Base-by-base conservation (phyloP, 1,140 invertebrate species). In the Habropoda laboriosa region DNA sequence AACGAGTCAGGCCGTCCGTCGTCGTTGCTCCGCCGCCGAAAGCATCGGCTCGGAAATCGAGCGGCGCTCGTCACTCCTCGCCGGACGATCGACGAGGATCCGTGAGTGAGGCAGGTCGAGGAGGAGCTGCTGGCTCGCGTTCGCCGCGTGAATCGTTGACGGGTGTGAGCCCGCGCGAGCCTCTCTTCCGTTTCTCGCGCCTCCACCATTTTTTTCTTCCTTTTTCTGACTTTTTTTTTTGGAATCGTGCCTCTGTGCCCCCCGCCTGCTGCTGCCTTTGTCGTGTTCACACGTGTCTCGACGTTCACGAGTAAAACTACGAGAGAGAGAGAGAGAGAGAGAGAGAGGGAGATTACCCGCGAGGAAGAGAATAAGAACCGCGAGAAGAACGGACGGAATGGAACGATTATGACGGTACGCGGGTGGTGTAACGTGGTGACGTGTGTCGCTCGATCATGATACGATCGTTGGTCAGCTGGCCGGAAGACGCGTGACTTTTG, bases 361-460 rank as follows among this genome's bases (percentile, higher is more conserved):
- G n/a, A 30, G 18, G 32, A 16, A 13, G 2, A 13, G 16, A 0
- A 3, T 18, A 32, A 3, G 18, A 18, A 13, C 10, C 2, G 18
- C n/a, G 12, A 38, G 16, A 27, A 6, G 32, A n/a, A n/a, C n/a
- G n/a, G n/a, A n/a, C n/a, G n/a, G n/a, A n/a, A n/a, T n/a, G n/a
- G n/a, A n/a, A n/a, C n/a, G n/a, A 51, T 18, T 3, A 57, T 27
- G 60, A 49, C 51, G 55, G 60, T 57, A 63, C 32, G 64, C 57
- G 77, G 49, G 21, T 83, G 64, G 63, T 83, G 68, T 21, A 42
- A 30, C 77, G 49, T 42, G 55, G 67, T 81, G 79, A 72, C 79
- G 72, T 77, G 82, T n/a, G 51, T 61, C 32, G 38, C 51, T 74
- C 64, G 51, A 82, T 73, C 55, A 16, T 67, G 72, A 32, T 53